These are phyloP conservation scores for Platichthys flesus DNA, from an alignment of 2,113 vertebrate species.

Conservation along the genomic window DNA sequence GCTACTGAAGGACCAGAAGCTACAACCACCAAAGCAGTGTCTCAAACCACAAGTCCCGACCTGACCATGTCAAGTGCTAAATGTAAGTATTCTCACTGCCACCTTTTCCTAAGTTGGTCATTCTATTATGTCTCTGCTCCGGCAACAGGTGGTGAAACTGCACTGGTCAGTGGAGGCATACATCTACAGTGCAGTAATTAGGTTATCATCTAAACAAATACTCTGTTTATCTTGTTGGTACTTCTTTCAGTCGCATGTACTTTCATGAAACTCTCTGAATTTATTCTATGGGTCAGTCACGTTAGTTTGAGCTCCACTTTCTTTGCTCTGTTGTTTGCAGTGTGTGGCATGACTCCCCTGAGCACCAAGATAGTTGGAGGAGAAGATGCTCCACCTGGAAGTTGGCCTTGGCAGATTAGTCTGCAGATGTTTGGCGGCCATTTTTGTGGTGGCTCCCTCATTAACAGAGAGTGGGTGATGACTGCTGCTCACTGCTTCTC, in stretches of 20 bases:
- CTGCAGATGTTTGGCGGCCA: constrained; percentile 55
- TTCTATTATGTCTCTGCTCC: too few species aligned
- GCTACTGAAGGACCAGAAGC: not conserved
- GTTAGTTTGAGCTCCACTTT: not conserved
- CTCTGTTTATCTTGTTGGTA: not conserved
- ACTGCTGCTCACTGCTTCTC: constrained; percentile 80
- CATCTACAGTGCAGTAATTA: too few species aligned
- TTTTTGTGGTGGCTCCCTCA: constrained; percentile 80
- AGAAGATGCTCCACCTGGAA: constrained; percentile 52
- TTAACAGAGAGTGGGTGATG: constrained; percentile 78
- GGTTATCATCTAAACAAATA: too few species aligned
- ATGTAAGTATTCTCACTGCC: not conserved
- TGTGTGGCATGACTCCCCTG: constrained; percentile 57
- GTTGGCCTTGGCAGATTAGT: constrained; percentile 83
- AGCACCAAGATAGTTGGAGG: constrained; percentile 78
- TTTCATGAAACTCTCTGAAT: too few species aligned
- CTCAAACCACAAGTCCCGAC: not conserved
- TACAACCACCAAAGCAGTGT: not conserved
- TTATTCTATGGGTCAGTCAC: not conserved
- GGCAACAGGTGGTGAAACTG: too few species aligned
- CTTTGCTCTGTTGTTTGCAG: not conserved
- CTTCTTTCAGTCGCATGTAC: too few species aligned
- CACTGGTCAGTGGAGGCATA: too few species aligned
- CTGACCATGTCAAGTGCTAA: not conserved
- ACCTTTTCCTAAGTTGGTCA: not conserved